Evolutionary conservation across 2,113 vertebrate species (phyloP).

Genomic region (Centrocercus urophasianus): DNA sequence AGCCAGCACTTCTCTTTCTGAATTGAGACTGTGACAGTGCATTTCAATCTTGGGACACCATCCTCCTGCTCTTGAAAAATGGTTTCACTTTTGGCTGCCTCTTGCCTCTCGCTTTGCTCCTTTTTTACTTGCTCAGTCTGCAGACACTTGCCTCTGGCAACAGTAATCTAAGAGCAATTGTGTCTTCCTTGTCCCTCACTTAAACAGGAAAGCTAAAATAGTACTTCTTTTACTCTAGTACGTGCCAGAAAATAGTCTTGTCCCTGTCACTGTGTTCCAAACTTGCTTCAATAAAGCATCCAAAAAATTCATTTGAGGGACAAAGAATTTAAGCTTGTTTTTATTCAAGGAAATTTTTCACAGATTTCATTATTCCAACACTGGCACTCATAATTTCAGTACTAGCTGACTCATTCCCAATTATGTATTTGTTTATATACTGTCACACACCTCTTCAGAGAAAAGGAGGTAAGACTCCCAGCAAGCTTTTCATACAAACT

Average conservation of each 20-base stretch:
- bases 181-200: neutral
- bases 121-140: neutral
- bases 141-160: neutral
- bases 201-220: neutral
- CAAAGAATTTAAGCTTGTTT: neutral
- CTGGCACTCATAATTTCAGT: neutral
- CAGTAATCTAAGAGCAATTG: neutral
- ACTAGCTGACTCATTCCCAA: neutral
- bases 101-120: neutral
- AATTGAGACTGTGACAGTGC: neutral
- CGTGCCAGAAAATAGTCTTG: neutral
- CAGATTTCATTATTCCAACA: neutral
- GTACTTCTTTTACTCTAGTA: neutral
- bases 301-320: neutral
- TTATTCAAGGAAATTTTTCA: neutral
- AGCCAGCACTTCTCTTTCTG: neutral
- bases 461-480: neutral
- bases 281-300: neutral
- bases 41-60: neutral
- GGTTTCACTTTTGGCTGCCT: neutral
- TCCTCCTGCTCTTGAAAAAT: neutral
- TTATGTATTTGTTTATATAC: neutral
- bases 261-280: neutral
- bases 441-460: neutral
- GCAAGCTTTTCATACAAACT: neutral